A percentile compares a stretch with the other conserved stretches of the same genome.
These are phyloP conservation scores for Calidris pugnax DNA, from an alignment of 2,113 vertebrate genomes.

Conservation along the genomic window DNA sequence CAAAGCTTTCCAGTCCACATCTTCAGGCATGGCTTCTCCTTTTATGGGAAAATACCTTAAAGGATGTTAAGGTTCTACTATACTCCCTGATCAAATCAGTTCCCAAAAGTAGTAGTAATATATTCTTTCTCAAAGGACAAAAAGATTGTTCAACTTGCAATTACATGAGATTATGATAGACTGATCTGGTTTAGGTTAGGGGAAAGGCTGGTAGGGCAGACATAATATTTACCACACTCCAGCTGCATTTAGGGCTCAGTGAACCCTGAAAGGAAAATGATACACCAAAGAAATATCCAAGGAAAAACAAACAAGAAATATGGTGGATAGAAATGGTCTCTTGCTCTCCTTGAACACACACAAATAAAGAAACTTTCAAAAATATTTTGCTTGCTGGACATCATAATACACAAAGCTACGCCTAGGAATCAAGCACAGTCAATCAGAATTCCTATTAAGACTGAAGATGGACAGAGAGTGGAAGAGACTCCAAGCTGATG, in stretches of 20 bases:
- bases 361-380: background rate
- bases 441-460: background rate
- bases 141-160: background rate
- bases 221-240: background rate
- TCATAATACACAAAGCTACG: background rate
- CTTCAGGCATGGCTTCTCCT: background rate
- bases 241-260: background rate
- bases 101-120: background rate
- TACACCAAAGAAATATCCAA: background rate
- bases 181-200: background rate
- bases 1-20: background rate
- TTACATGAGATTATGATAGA: background rate
- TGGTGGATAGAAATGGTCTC: accelerated
- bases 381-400: background rate
- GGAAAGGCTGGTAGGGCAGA: background rate
- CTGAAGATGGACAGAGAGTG: background rate
- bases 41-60: background rate
- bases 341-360: background rate
- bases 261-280: background rate
- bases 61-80: background rate
- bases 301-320: background rate
- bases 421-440: background rate
- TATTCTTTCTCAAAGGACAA: background rate
- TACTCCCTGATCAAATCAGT: background rate
- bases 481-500: background rate